Evolutionary conservation across 2,888 invertebrate species (phyloP), one percentile per base, ranked within the genome.

Genomic region (Philaethria dido): DNA sequence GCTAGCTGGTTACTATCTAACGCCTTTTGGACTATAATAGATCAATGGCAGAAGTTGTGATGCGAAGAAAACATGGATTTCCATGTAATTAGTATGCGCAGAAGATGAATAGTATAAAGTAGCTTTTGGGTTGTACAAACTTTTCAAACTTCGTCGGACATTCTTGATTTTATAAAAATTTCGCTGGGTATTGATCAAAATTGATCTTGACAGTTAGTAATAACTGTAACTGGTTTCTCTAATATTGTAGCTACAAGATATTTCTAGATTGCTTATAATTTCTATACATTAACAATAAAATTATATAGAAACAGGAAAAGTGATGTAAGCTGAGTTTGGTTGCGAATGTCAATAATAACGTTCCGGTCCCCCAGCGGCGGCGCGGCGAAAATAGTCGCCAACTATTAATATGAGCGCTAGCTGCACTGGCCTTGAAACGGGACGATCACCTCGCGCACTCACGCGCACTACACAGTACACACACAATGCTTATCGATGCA

Each of bases 401-500:
- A 88, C 92, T 92, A 92, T 92, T 90, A 89, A 92, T 91, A 91
- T 82, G 86, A 86, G 85, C 89, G 87, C 89, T 88, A 88, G 89
- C 86, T 91, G 92, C 92, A 91, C 77, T 88, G 92, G 91, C 92
- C 92, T 92, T 92, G 92, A 92, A 90, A 81, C 85, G 87, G 92
- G 89, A 75, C 92, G 90, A 88, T 92, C 90, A 91, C 92, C 92
- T 85, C 89, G 84, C 86, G 81, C 88, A 81, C 88, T 78, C 83
- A 76, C 78, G 81, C 87, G 85, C 79, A 74, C 70, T 72, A 75
- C 78, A 72, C 75, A 69, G 69, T 78, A 77, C 82, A 76, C 80
- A 74, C 77, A 73, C 80, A 50, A 65, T 72, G 75, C 71, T 79
- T 83, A 83, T 83, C 86, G 82, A 85, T 86, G 87, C 88, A 86